Base-by-base conservation (phyloP, 2,113 vertebrate genomes). In the Bambusicola thoracicus region DNA sequence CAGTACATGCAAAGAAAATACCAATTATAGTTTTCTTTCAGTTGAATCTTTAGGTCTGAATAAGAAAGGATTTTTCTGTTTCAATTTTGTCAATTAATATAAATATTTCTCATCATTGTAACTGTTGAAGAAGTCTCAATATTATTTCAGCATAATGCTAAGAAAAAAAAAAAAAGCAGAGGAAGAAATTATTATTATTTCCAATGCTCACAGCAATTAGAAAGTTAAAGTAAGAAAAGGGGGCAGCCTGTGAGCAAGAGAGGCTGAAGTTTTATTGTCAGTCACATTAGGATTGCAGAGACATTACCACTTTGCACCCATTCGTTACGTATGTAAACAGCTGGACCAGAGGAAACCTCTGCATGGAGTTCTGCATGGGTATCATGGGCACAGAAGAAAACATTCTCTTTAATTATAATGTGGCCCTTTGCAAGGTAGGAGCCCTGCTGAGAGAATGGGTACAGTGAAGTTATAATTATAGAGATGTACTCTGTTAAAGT, bases 391-490 rank as follows among this genome's bases (percentile, higher is more conserved):
- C 65, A 88, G n/a, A 94, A 90, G 51, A 58, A 93, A 85, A 78
- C 30, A 70, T 74, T 85, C 36, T 87, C 65, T 51, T 88, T 85
- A 85, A 88, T 88, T 90, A 81, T 94, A 81, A 46, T 63, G 24
- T 78, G 65, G 3, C 30, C 69, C 43, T 81, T 36, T 88, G 56
- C 56, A 88, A 93, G 83, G 25, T 32, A 73, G 76, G 20, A 75
- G 46, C 40, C 69, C 43, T 16, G 55, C 32, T 63, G 67, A 65
- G 68, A 92, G 25, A 0, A 3, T 56, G 75, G 79, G 29, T 68
- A 74, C 75, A 44, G 30, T 65, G 58, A 92, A 59, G 72, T 55
- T 80, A 25, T 77, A 82, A 92, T 83, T 85, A 83, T 61, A 49
- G 48, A 70, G 38, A 49, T 90, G 9, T 85, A 68, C 43, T 82